Evolutionary conservation across 1,140 invertebrate species (phyloP).

Genomic region (Mercenaria mercenaria): DNA sequence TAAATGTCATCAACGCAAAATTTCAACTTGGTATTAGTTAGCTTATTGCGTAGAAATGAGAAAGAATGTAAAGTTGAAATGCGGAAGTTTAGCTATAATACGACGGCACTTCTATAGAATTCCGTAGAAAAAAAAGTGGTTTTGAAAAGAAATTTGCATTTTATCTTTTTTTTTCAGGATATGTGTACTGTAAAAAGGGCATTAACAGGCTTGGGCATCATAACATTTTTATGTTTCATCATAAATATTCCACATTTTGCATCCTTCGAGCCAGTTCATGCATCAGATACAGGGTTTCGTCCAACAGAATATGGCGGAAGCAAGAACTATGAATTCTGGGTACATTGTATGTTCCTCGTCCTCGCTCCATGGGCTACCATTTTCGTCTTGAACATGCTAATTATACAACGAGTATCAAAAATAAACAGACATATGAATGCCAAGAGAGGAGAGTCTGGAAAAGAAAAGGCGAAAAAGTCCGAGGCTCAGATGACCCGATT

Average conservation of each 20-base stretch:
- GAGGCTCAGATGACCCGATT: slow-evolving; percentile 79
- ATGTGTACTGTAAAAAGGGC: slow-evolving; percentile 75
- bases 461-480: slow-evolving; percentile 72
- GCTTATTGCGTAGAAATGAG: no score
- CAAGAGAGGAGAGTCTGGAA: slow-evolving; percentile 68
- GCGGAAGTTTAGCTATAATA: no score
- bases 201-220: slow-evolving; percentile 73
- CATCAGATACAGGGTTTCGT: slow-evolving; percentile 53
- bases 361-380: slow-evolving; percentile 79
- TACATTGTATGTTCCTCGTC: slow-evolving; percentile 79
- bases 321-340: slow-evolving; percentile 80
- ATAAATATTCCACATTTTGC: slow-evolving; percentile 77
- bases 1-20: no score
- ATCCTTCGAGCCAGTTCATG: slow-evolving; percentile 66
- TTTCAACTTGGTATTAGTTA: no score
- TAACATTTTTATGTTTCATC: slow-evolving; percentile 71
- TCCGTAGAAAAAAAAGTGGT: no score
- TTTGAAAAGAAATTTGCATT: no score
- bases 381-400: slow-evolving; percentile 75
- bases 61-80: no score
- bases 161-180: slow-evolving; percentile 71
- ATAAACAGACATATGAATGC: slow-evolving; percentile 71
- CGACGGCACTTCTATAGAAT: no score
- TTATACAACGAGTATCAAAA: slow-evolving; percentile 67
- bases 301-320: slow-evolving; percentile 75